Evolutionary conservation across 2,113 vertebrate genomes (phyloP).

Genomic region (Alaudala cheleensis): DNA sequence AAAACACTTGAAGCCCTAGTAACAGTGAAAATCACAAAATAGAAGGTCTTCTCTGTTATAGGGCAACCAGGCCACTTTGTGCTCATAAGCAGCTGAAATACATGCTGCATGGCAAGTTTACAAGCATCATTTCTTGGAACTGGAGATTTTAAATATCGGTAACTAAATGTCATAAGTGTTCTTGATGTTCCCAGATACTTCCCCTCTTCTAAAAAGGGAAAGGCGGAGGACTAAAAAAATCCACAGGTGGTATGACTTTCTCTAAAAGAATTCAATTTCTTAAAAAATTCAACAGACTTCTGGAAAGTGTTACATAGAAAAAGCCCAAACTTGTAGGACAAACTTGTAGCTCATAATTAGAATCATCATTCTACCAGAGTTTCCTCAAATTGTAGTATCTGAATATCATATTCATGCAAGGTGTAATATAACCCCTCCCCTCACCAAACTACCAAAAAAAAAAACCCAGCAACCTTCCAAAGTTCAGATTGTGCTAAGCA

Average conservation of each 20-base stretch:
- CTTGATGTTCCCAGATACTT: background rate
- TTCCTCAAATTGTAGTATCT: background rate
- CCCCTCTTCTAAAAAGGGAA: background rate
- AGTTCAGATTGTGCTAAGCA: background rate
- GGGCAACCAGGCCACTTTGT: background rate
- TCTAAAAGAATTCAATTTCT: background rate
- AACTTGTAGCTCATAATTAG: background rate
- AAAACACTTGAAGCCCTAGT: background rate
- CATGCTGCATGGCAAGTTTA: background rate
- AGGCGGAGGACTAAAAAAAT: background rate
- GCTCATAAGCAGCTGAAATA: background rate
- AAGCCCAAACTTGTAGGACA: background rate
- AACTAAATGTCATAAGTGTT: background rate
- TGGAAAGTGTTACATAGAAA: background rate
- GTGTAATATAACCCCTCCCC: background rate
- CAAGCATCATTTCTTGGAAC: background rate
- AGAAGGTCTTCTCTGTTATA: background rate
- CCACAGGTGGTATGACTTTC: background rate
- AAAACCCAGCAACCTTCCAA: background rate
- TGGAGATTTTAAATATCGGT: background rate
- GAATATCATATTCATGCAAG: background rate
- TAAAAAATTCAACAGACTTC: background rate
- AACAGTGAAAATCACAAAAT: background rate
- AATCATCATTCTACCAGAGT: background rate
- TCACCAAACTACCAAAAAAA: background rate